Evolutionary conservation across 1,140 invertebrate genomes (phyloP).

Genomic region (Coelopa frigida): DNA sequence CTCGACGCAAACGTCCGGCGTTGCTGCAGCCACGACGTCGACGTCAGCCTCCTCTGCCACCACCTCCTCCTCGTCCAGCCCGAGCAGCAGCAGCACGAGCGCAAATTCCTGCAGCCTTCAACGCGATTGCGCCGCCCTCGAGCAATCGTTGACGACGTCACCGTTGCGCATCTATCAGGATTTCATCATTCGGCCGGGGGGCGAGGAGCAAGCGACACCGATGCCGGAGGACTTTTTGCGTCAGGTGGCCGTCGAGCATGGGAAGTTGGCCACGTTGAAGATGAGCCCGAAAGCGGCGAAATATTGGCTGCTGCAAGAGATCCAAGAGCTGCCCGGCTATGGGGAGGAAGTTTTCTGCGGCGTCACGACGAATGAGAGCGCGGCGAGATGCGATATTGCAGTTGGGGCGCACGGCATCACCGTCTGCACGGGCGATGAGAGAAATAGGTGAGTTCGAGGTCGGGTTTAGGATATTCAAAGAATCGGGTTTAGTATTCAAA

Average conservation of each 20-base stretch:
- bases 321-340: slow-evolving; percentile 68
- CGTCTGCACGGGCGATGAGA: slow-evolving; percentile 54
- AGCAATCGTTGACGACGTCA: slow-evolving; percentile 21
- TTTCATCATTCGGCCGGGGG: slow-evolving; percentile 23
- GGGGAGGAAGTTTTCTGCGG: slow-evolving; percentile 77
- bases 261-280: slow-evolving; percentile 32
- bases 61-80: slow-evolving; percentile 26
- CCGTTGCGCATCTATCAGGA: slow-evolving; percentile 34
- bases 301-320: slow-evolving; percentile 73
- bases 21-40: slow-evolving; percentile 1
- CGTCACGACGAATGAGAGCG: slow-evolving; percentile 48
- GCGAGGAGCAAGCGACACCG: slow-evolving; percentile 9
- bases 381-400: slow-evolving; percentile 35
- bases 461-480: no score
- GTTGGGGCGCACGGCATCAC: slow-evolving; percentile 77
- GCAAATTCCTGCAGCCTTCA: slow-evolving; percentile 20
- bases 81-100: slow-evolving; percentile 31
- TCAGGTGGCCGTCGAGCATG: slow-evolving; percentile 38
- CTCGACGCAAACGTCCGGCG: slow-evolving; percentile 9
- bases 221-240: slow-evolving; percentile 32
- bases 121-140: slow-evolving; percentile 3
- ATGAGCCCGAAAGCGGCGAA: slow-evolving; percentile 52
- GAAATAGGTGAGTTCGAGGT: slow-evolving; percentile 40
- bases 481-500: no score
- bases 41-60: slow-evolving; percentile 8